A percentile compares a stretch with the other conserved stretches of the same genome.
Evolutionary conservation across 2,888 invertebrate genomes (phyloP).

Genomic region (Rhopalosiphum nymphaeae): DNA sequence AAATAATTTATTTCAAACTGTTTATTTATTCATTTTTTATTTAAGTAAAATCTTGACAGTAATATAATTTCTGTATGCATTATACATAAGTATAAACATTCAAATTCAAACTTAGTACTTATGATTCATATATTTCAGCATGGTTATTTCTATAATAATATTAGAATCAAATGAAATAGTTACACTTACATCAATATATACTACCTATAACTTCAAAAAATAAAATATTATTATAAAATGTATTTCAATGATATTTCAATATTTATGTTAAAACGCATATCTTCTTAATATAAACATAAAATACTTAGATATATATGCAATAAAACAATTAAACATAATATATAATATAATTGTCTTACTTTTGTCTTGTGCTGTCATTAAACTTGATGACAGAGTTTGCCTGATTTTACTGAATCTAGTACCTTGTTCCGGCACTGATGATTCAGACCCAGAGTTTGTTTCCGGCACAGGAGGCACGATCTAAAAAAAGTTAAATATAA

Average conservation of each 20-base stretch:
- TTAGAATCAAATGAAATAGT: background rate
- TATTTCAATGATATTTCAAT: background rate
- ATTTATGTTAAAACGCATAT: background rate
- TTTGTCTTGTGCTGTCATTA: slow-evolving; percentile 87
- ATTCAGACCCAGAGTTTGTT: slow-evolving; percentile 77
- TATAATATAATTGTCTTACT: slow-evolving; percentile 72
- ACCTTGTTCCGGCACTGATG: slow-evolving; percentile 71
- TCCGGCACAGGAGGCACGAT: slow-evolving; percentile 87
- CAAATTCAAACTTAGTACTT: background rate
- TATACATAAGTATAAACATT: background rate
- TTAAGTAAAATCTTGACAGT: too few relatives aligned
- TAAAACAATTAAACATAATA: background rate
- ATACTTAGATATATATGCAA: slow-evolving; percentile 69
- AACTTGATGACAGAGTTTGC: slow-evolving; percentile 84
- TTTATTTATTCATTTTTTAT: background rate
- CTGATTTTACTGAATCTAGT: slow-evolving; percentile 85
- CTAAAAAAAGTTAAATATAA: slow-evolving; percentile 72
- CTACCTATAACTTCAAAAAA: too few relatives aligned
- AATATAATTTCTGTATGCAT: background rate
- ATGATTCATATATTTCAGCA: background rate
- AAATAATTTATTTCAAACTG: background rate
- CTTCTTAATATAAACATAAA: background rate
- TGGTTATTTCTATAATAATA: background rate
- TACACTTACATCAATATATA: background rate
- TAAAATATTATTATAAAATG: background rate